phyloP scores from a whole-genome alignment of 1,140 invertebrate genomes.

The Conus betulinus region DNA sequence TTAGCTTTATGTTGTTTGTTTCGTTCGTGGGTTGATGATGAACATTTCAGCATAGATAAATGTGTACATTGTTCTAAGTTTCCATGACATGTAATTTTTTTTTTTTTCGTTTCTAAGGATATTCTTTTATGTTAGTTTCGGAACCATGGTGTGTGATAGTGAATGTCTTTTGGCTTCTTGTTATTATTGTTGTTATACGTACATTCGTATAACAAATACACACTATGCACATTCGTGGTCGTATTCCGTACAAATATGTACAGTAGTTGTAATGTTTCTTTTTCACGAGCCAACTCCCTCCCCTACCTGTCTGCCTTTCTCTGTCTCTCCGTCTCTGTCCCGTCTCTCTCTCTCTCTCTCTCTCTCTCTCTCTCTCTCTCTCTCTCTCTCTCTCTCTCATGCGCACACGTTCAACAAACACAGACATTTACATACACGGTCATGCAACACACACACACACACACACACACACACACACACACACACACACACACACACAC shows the following conservation, averaged over 20 bases:
- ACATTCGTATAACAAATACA: not conserved
- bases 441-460: no score
- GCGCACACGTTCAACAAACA: not conserved
- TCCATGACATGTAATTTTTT: no score
- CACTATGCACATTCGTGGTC: conserved; percentile 21
- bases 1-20: no score
- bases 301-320: not conserved
- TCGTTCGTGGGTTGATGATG: no score
- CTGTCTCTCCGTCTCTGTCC: not conserved
- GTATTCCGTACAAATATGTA: conserved; percentile 22
- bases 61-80: no score
- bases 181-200: not conserved
- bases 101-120: no score
- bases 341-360: not conserved
- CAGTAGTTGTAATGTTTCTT: not conserved
- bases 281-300: not conserved
- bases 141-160: no score
- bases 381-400: not conserved
- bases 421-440: no score
- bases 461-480: no score
- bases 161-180: no score
- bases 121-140: no score
- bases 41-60: no score
- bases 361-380: conserved; percentile 1
- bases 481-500: not conserved